These are phyloP conservation scores for Thymelicus acteon DNA, from an alignment of 2,888 invertebrate genomes.

Conservation along the genomic window DNA sequence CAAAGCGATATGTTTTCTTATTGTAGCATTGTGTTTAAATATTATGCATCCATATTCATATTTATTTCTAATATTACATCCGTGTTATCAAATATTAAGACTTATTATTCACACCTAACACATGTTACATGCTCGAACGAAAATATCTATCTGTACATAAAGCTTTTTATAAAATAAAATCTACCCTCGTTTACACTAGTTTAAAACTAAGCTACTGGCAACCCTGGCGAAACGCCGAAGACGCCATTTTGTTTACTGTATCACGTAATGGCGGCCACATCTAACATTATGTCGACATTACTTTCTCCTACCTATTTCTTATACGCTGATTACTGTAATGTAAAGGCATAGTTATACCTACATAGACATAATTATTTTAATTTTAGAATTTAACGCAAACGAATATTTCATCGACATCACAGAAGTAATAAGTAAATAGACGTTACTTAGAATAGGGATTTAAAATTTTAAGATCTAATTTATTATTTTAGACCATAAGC, in stretches of 20 bases:
- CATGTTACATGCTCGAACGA: conserved; percentile 71
- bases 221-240: conserved; percentile 61
- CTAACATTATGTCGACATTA: conserved; percentile 24
- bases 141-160: conserved; percentile 80
- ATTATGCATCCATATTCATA: conserved; percentile 64
- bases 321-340: conserved; percentile 12
- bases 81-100: conserved; percentile 81
- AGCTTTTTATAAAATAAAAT: conserved; percentile 81
- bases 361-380: conserved; percentile 20
- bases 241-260: conserved; percentile 60
- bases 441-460: conserved; percentile 26
- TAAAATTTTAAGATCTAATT: conserved; percentile 26
- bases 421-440: conserved; percentile 50
- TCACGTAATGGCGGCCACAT: conserved; percentile 61
- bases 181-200: conserved; percentile 72
- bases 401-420: conserved; percentile 67
- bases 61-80: conserved; percentile 62
- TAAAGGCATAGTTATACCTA: conserved; percentile 21
- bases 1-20: conserved; percentile 83
- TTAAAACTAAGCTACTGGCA: conserved; percentile 73
- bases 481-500: conserved; percentile 17
- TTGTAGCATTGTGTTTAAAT: conserved; percentile 76
- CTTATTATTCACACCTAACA: conserved; percentile 77
- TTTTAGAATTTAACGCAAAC: conserved; percentile 54
- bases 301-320: conserved; percentile 15